Evolutionary conservation across 2,888 invertebrate genomes (phyloP).

Genomic region (Gryllus longicercus): DNA sequence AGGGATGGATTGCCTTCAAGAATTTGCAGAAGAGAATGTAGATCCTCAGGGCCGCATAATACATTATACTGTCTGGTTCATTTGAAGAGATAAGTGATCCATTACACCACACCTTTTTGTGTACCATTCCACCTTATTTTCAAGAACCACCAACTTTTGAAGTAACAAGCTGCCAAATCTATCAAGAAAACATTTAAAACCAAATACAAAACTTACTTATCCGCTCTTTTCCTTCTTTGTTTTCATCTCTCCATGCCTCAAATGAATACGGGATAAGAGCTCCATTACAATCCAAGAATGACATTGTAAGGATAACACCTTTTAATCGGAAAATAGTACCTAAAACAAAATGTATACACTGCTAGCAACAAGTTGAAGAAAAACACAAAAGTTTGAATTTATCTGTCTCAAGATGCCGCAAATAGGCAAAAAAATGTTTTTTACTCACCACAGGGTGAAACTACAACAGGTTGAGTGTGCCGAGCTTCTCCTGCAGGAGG

Average conservation of each 20-base stretch:
- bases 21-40: too few species aligned
- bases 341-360: slow-evolving; percentile 45
- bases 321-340: slow-evolving; percentile 95
- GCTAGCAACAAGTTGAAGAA: slow-evolving; percentile 21
- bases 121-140: too few species aligned
- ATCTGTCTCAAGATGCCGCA: too few species aligned
- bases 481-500: slow-evolving; percentile 76
- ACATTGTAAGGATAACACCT: slow-evolving; percentile 90
- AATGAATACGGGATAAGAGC: slow-evolving; percentile 84
- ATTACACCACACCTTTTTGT: too few species aligned
- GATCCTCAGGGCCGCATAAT: too few species aligned
- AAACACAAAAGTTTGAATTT: too few species aligned
- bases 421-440: too few species aligned
- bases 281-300: slow-evolving; percentile 94
- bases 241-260: slow-evolving; percentile 91
- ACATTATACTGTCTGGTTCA: too few species aligned
- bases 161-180: too few species aligned
- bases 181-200: not conserved
- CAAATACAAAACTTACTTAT: slow-evolving; percentile 36
- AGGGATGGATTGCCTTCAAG: too few species aligned
- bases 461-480: slow-evolving; percentile 79
- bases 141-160: too few species aligned
- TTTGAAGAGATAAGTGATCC: too few species aligned
- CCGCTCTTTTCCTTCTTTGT: slow-evolving; percentile 52
- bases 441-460: slow-evolving; percentile 77